Evolutionary conservation across 2,113 vertebrate species (phyloP), one percentile per base, ranked within the genome.

Genomic region (Raja brachyura): DNA sequence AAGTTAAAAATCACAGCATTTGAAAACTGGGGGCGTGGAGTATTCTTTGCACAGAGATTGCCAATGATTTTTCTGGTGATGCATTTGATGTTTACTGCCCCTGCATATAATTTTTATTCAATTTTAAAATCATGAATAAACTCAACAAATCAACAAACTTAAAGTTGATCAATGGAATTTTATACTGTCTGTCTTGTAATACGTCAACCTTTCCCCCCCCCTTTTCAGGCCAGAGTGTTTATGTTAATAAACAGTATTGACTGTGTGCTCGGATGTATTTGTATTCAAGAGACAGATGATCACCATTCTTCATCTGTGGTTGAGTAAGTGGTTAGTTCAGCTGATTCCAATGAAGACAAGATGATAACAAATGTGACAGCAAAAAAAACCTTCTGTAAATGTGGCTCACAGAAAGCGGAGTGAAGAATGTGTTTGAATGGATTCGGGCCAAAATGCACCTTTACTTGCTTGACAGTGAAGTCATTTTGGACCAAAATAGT

Each of bases 231-330:
- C 88, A 66, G 33, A 90, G 63, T 90, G 88, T 70, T 90, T 90
- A 90, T 68, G 33, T 90, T 48, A 90, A 90, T 90, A 90, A 70
- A 90, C 33, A 48, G 63, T 39, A 33, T 39, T 70, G 88, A 90
- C 88, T 90, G 16, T 68, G 70, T 90, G 88, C 63, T 70, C 88
- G 68, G 88, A 39, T 70, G 7, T 70, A 70, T 8, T 70, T 31
- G 25, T 31, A 90, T 63, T 70, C 31, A 68, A 70, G 63, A 90
- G 63, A 90, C 88, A 70, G 88, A 90, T 90, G 88, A 90, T 90
- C 88, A 70, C 61, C 68, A 68, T 31, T 66, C 56, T 66, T 90
- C 68, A 63, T 90, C 68, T 90, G 88, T 70, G 88, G 88, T 90
- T 90, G 88, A 90, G 66, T 48, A 31, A 90, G 88, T 18, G 66